phyloP scores from a whole-genome alignment of 2,888 invertebrate genomes.

The Limnephilus lunatus region DNA sequence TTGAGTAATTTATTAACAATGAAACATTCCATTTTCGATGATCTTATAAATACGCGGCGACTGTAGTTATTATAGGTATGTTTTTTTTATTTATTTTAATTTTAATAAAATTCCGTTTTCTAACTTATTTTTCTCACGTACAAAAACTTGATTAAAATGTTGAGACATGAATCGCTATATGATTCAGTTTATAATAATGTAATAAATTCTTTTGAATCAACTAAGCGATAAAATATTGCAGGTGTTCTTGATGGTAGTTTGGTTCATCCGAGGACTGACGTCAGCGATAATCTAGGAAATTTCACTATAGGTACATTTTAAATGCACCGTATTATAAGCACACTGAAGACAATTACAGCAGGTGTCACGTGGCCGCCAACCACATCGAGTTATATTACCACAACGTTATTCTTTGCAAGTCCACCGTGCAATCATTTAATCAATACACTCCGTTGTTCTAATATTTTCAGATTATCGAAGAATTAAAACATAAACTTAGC shows the following conservation, averaged over 20 bases:
- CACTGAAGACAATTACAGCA: not conserved
- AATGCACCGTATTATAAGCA: not conserved
- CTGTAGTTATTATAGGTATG: not conserved
- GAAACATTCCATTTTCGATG: no score
- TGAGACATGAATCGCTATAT: not conserved
- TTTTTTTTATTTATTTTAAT: not conserved
- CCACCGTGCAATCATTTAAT: not conserved
- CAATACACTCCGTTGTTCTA: not conserved
- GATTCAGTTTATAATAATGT: not conserved
- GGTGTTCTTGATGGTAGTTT: not conserved
- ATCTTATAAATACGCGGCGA: not conserved
- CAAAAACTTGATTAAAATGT: not conserved
- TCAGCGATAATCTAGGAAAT: not conserved
- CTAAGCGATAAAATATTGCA: not conserved
- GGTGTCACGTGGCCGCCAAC: no score
- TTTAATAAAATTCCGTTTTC: not conserved
- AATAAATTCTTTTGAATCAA: not conserved
- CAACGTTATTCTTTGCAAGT: not conserved
- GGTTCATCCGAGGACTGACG: not conserved
- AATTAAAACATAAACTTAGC: not conserved
- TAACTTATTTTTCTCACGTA: not conserved
- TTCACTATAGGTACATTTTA: not conserved
- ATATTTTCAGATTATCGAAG: not conserved
- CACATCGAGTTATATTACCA: not conserved
- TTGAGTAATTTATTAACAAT: not conserved